phyloP scores from a whole-genome alignment of 2,797 vertebrate genomes.

The Manis crassicaudata region DNA sequence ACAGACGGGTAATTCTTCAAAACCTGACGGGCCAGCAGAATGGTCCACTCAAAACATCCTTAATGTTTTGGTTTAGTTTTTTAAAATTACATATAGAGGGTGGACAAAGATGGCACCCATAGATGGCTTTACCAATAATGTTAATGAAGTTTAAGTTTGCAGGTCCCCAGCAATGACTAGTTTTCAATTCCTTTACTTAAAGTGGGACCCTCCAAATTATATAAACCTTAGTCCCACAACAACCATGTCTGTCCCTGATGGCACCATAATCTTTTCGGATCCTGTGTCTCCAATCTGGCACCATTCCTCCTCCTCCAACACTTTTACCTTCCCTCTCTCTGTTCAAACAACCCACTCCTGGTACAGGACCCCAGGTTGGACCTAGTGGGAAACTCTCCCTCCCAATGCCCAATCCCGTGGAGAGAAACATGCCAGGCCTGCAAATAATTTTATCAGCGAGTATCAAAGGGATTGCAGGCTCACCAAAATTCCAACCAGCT shows the following conservation, averaged over 20 bases:
- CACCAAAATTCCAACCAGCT: not conserved
- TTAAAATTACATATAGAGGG: not conserved
- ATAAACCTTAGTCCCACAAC: not conserved
- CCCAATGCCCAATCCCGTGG: not conserved
- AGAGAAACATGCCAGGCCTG: not conserved
- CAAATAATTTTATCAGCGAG: not conserved
- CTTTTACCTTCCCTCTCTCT: not conserved
- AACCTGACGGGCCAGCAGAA: not conserved
- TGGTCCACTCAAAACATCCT: not conserved
- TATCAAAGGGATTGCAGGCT: not conserved
- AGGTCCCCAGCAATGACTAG: not conserved
- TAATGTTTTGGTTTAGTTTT: conserved; percentile 22
- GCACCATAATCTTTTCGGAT: not conserved
- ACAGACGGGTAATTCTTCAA: not conserved
- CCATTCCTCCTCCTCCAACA: not conserved
- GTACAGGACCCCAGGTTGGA: not conserved
- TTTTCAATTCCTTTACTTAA: not conserved
- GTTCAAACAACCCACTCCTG: not conserved
- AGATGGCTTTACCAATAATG: not conserved
- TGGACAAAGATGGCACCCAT: not conserved
- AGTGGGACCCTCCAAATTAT: not conserved
- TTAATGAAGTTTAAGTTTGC: conserved; percentile 2
- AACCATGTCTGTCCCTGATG: not conserved
- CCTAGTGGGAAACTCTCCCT: not conserved
- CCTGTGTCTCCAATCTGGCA: not conserved